Conservation (phyloP, 2,888 invertebrate species). For the Myopa testacea region DNA sequence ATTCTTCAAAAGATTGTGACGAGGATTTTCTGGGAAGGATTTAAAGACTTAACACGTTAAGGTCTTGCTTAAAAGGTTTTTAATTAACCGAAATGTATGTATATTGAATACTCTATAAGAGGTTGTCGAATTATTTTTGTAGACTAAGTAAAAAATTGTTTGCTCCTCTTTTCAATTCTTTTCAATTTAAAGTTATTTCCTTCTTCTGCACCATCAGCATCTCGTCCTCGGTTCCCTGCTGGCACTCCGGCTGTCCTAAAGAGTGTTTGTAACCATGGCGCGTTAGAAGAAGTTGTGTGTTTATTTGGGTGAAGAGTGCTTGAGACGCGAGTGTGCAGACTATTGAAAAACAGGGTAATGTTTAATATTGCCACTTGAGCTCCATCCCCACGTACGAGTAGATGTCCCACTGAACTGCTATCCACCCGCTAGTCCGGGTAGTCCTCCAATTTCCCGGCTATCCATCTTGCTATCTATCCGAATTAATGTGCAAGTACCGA, state of each 20-base stretch:
- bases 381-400: constrained; percentile 9
- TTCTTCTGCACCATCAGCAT: neutral
- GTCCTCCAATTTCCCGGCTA: neutral
- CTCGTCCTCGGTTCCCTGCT: neutral
- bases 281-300: constrained; percentile 32
- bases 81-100: too few species aligned
- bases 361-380: constrained; percentile 55
- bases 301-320: constrained; percentile 28
- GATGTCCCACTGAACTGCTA: too few species aligned
- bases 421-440: too few species aligned
- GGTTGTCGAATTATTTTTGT: neutral
- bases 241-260: neutral
- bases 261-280: constrained; percentile 31
- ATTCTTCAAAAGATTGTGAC: too few species aligned
- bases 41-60: too few species aligned
- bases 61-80: too few species aligned
- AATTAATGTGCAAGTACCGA: constrained; percentile 33
- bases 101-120: too few species aligned
- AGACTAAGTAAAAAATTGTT: neutral
- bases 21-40: too few species aligned
- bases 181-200: neutral
- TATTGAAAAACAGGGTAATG: constrained; percentile 48
- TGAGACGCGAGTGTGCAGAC: constrained; percentile 26
- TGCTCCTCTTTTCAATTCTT: neutral
- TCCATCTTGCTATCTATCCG: constrained; percentile 18